These are phyloP conservation scores for Brachirus orientalis DNA, from an alignment of 2,113 vertebrate genomes.

Conservation along the genomic window DNA sequence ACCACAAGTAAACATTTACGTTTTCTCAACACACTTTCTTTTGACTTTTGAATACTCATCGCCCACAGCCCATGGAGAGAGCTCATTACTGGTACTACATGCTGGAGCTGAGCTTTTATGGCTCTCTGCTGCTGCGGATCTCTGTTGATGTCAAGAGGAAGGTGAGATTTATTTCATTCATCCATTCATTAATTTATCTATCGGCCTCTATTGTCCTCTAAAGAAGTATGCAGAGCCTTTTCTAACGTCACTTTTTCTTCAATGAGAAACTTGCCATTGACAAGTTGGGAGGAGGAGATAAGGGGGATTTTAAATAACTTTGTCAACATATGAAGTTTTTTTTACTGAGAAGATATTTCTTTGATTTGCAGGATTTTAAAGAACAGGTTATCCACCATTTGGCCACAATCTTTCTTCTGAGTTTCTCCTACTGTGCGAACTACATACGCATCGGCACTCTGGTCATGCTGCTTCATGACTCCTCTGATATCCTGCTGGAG, in stretches of 20 bases:
- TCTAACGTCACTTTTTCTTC: constrained; percentile 10
- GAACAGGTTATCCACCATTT: constrained; percentile 91
- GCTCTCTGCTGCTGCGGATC: constrained; percentile 88
- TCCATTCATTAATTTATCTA: background rate
- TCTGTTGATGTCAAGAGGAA: constrained; percentile 92
- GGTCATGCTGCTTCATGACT: constrained; percentile 91
- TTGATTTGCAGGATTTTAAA: constrained; percentile 86
- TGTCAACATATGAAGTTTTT: too few species aligned
- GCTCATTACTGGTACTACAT: constrained; percentile 92
- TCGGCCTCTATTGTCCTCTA: constrained; percentile 9
- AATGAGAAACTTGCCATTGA: constrained; percentile 8
- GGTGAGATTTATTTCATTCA: constrained; percentile 84
- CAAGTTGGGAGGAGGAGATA: too few species aligned
- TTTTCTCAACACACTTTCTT: background rate
- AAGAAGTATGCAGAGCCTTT: background rate
- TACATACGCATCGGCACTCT: constrained; percentile 90
- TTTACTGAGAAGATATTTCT: too few species aligned
- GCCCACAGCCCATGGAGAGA: constrained; percentile 82
- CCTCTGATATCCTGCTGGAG: constrained; percentile 89
- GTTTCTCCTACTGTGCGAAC: constrained; percentile 93
- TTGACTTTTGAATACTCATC: constrained; percentile 1
- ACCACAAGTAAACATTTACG: background rate
- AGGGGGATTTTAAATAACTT: too few species aligned
- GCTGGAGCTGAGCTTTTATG: constrained; percentile 91
- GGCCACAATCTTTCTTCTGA: constrained; percentile 87